Percentiles rank a stretch among this genome's conserved stretches.
Evolutionary conservation across 2,797 vertebrate genomes (phyloP).

Genomic region (Cynopterus sphinx): DNA sequence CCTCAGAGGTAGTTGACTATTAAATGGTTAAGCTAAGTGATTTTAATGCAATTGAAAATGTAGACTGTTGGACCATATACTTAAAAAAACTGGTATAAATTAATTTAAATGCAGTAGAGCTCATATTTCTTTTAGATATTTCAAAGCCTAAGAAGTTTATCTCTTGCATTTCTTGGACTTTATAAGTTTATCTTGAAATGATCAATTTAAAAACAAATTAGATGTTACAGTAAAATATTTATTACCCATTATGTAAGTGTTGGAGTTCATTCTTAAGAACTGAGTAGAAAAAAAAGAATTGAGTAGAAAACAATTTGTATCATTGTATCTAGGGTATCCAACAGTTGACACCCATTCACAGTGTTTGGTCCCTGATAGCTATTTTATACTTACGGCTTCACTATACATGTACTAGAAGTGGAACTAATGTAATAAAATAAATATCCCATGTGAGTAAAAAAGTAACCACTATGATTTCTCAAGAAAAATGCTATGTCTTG

Average conservation of each 20-base stretch:
- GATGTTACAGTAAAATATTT: not conserved
- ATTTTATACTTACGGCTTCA: not conserved
- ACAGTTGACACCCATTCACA: not conserved
- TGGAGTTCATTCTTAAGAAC: not conserved
- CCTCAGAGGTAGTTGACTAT: not conserved
- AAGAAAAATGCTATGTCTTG: not conserved
- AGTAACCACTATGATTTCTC: not conserved
- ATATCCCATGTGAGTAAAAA: not conserved
- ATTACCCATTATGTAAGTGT: not conserved
- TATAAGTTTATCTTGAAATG: not conserved
- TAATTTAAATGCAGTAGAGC: not conserved
- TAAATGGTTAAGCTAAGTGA: not conserved
- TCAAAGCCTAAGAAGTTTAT: not conserved
- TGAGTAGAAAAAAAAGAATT: not conserved
- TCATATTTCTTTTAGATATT: slow-evolving; percentile 6
- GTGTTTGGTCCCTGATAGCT: not conserved
- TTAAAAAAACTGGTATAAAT: not conserved
- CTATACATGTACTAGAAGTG: not conserved
- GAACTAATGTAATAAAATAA: slow-evolving; percentile 9
- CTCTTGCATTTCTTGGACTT: not conserved
- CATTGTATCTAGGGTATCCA: not conserved
- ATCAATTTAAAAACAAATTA: not conserved
- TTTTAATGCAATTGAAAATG: not conserved
- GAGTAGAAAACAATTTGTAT: not conserved
- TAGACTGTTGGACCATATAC: not conserved